Evolutionary conservation across 2,113 vertebrate species (phyloP), one percentile per base, ranked within the genome.

Genomic region (Phrynosoma blainvillii): DNA sequence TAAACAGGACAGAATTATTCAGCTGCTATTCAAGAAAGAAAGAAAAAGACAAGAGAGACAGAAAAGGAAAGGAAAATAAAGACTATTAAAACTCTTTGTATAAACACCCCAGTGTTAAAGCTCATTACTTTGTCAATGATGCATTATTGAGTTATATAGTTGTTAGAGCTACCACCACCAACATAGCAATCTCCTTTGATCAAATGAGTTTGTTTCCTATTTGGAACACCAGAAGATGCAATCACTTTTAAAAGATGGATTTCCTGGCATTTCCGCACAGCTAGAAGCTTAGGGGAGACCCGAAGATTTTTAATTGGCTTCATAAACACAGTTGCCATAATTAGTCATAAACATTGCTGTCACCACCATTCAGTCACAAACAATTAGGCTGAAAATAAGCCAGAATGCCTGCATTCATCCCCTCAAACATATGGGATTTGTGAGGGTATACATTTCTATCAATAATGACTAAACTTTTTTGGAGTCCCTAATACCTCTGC

Each of bases 231-330:
- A 77, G 47, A 84, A 0, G 0, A 71, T 85, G 40, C 40, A 40
- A n/a, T 1, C 52, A 16, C 13, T 90, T 93, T 80, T 88, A 66
- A 89, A 83, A 42, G 65, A 91, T 75, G 11, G 76, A 36, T 85
- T 89, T 91, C 87, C 54, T 85, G 75, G 2, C 42, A 71, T 88
- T 88, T 92, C 87, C 42, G 87, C 79, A 78, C 62, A 30, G 1
- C 3, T 47, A 82, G 32, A 80, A 42, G 47, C 75, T 11, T 36
- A 75, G 20, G 59, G 30, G 27, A 73, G 25, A 71, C n/a, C 30
- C 73, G 10, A 65, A 14, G n/a, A 54, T 59, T 78, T 62, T 65
- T 71, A 27, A 42, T 74, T 87, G 82, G 77, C 21, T 20, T 87
- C 86, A 11, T 66, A 79, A 88, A 78, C 82, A 81, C 36, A 71